Evolutionary conservation across 2,797 vertebrate species (phyloP).

Genomic region (Pelobates cultripes): DNA sequence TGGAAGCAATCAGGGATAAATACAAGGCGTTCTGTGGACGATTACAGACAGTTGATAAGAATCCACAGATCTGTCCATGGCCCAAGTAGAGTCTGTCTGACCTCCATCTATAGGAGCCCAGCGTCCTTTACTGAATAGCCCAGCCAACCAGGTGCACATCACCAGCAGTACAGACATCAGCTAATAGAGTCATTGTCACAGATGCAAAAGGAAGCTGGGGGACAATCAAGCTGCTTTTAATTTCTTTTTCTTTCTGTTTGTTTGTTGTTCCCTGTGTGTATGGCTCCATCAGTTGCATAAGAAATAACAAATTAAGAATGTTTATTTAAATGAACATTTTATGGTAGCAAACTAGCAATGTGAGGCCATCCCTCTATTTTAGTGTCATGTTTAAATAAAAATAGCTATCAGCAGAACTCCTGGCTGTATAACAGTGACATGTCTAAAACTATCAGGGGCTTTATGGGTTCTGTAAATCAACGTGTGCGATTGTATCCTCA

Average conservation of each 20-base stretch:
- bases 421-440: no score
- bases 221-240: conserved; percentile 32
- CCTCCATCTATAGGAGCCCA: conserved; percentile 9
- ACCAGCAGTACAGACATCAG: background rate
- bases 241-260: conserved; percentile 24
- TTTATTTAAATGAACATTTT: conserved; percentile 10
- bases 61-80: conserved; percentile 8
- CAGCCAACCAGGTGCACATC: conserved; percentile 30
- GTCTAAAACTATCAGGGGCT: no score
- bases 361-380: background rate
- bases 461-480: no score
- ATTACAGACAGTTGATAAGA: background rate
- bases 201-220: conserved; percentile 29
- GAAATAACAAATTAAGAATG: conserved; percentile 11
- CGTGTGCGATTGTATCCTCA: no score
- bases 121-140: conserved; percentile 30
- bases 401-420: no score
- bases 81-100: conserved; percentile 1
- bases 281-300: conserved; percentile 11
- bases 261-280: conserved; percentile 29
- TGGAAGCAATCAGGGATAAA: background rate
- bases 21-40: conserved; percentile 19
- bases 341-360: background rate
- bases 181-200: conserved; percentile 30
- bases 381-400: background rate